phyloP scores from a whole-genome alignment of 2,113 vertebrate species.

The Strigops habroptila region DNA sequence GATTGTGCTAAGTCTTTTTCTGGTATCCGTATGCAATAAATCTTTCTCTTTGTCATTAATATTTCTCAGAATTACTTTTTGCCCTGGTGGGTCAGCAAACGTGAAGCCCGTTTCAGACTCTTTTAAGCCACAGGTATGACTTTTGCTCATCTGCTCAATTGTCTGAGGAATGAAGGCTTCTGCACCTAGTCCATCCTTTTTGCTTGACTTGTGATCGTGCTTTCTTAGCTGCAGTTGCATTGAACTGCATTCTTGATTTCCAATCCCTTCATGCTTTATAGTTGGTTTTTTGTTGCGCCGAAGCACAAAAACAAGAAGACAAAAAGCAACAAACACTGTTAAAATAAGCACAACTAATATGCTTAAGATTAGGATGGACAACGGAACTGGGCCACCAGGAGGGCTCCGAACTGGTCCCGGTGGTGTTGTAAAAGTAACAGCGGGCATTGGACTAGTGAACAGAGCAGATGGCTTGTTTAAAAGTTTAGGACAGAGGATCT shows the following conservation, averaged over 20 bases:
- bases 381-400: slow-evolving; percentile 91
- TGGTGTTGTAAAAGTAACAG: slow-evolving; percentile 81
- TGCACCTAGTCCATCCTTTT: slow-evolving; percentile 86
- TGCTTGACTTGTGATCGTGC: slow-evolving; percentile 86
- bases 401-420: slow-evolving; percentile 87
- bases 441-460: slow-evolving; percentile 82
- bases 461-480: slow-evolving; percentile 86
- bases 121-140: slow-evolving; percentile 90
- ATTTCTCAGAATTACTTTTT: slow-evolving; percentile 89
- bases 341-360: slow-evolving; percentile 96
- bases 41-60: slow-evolving; percentile 91
- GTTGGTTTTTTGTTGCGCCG: slow-evolving; percentile 92
- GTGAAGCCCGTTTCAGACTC: slow-evolving; percentile 90
- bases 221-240: slow-evolving; percentile 91
- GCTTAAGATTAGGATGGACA: slow-evolving; percentile 96
- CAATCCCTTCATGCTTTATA: slow-evolving; percentile 89
- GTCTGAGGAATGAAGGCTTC: slow-evolving; percentile 97
- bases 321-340: slow-evolving; percentile 97
- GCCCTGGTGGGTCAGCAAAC: slow-evolving; percentile 89
- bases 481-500: slow-evolving; percentile 93
- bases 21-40: slow-evolving; percentile 82
- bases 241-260: slow-evolving; percentile 88
- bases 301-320: slow-evolving; percentile 94
- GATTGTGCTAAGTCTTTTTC: slow-evolving; percentile 97
- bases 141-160: slow-evolving; percentile 97